Conservation (phyloP, 2,888 invertebrate species). For the Lapara coniferarum region DNA sequence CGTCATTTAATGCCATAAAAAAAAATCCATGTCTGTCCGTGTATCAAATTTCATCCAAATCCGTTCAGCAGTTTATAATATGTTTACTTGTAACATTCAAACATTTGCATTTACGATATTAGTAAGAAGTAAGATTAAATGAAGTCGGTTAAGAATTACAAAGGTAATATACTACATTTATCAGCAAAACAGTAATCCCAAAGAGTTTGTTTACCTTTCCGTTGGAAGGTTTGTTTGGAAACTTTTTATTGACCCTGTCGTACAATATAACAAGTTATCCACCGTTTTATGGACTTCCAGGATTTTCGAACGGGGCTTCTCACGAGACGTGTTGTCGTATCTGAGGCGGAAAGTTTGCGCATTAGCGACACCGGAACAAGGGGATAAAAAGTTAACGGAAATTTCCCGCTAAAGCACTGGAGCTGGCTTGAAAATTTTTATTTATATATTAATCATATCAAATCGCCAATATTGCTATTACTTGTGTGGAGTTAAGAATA, state of each 20-base stretch:
- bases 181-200: neutral
- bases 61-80: too few relatives aligned
- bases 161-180: neutral
- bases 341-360: conserved; percentile 60
- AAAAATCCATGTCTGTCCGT: too few relatives aligned
- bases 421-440: conserved; percentile 37
- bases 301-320: conserved; percentile 56
- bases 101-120: too few relatives aligned
- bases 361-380: conserved; percentile 69
- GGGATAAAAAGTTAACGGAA: conserved; percentile 66
- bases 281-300: conserved; percentile 39
- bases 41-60: too few relatives aligned
- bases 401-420: conserved; percentile 52
- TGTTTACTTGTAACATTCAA: too few relatives aligned
- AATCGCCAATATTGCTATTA: neutral
- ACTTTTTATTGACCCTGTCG: conserved; percentile 15
- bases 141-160: too few relatives aligned
- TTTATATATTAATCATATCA: conserved; percentile 21
- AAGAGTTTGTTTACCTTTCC: neutral
- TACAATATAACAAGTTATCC: conserved; percentile 14
- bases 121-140: too few relatives aligned
- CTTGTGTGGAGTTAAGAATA: neutral
- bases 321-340: conserved; percentile 48
- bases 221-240: conserved; percentile 10
- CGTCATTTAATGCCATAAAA: too few relatives aligned